Evolutionary conservation across 2,797 vertebrate species (phyloP).

Genomic region (Alfaro cultratus): DNA sequence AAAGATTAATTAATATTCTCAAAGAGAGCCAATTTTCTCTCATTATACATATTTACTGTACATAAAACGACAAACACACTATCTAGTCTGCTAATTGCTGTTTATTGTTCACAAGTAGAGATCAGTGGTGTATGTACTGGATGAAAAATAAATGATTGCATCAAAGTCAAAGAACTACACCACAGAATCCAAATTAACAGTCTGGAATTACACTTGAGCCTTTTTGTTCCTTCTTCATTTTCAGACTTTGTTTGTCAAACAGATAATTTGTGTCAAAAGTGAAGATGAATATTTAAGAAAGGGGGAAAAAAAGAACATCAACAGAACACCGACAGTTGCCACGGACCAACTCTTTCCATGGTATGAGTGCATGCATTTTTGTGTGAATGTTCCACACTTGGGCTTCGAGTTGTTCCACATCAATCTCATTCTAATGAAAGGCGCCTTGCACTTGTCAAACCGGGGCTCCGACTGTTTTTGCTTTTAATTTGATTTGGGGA

Average conservation of each 20-base stretch:
- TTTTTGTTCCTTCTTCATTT: conserved; percentile 20
- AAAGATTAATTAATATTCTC: neutral
- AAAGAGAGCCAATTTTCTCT: neutral
- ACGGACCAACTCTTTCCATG: conserved; percentile 73
- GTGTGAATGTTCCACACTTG: conserved; percentile 70
- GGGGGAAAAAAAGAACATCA: conserved; percentile 54
- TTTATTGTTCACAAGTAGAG: conserved; percentile 33
- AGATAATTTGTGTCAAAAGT: conserved; percentile 62
- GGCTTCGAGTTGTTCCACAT: conserved; percentile 72
- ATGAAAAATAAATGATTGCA: conserved; percentile 54
- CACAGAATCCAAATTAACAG: conserved; percentile 71
- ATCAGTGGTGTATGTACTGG: conserved; percentile 51
- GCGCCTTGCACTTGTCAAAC: conserved; percentile 73
- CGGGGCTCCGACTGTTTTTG: conserved; percentile 58
- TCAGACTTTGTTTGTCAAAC: conserved; percentile 71
- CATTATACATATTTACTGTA: neutral
- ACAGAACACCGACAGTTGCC: conserved; percentile 48
- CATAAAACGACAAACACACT: neutral
- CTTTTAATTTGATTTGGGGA: conserved; percentile 75
- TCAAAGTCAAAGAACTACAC: conserved; percentile 59
- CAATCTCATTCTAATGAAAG: conserved; percentile 75
- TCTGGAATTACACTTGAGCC: conserved; percentile 56
- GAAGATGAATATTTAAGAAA: conserved; percentile 65
- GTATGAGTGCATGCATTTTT: conserved; percentile 70
- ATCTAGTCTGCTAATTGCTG: neutral